phyloP scores from a whole-genome alignment of 2,888 invertebrate genomes.

The Dryocosmus kuriphilus region DNA sequence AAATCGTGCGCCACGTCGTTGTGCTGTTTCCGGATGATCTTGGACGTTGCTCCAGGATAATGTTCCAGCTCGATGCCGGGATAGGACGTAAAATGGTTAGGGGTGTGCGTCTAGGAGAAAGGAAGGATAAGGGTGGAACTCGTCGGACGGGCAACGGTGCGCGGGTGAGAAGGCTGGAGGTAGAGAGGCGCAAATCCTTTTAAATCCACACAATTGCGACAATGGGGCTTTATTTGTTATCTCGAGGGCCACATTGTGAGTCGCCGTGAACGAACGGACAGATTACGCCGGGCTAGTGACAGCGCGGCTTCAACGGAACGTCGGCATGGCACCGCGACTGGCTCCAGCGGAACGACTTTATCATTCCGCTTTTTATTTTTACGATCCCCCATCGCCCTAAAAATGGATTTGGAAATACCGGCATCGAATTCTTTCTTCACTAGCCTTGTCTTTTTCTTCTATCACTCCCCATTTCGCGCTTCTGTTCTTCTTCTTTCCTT shows the following conservation, averaged over 20 bases:
- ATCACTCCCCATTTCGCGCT: slow-evolving; percentile 50
- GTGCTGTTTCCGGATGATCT: slow-evolving; percentile 32
- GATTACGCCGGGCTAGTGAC: slow-evolving; percentile 77
- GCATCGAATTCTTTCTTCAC: slow-evolving; percentile 61
- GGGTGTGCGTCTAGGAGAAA: slow-evolving; percentile 49
- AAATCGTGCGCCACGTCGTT: slow-evolving; percentile 16
- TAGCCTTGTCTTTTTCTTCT: slow-evolving; percentile 58
- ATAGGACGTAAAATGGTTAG: slow-evolving; percentile 44
- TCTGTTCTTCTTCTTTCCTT: slow-evolving; percentile 42
- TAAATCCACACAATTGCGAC: slow-evolving; percentile 79
- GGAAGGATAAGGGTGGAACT: slow-evolving; percentile 31
- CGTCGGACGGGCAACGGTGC: slow-evolving; percentile 25
- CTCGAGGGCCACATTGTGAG: slow-evolving; percentile 78
- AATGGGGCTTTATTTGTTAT: slow-evolving; percentile 78
- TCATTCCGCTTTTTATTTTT: slow-evolving; percentile 75
- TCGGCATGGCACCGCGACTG: slow-evolving; percentile 57
- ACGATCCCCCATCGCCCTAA: slow-evolving; percentile 67
- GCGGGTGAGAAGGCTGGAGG: slow-evolving; percentile 42
- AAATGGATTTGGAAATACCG: slow-evolving; percentile 65
- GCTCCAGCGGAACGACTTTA: slow-evolving; percentile 72
- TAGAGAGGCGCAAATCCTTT: slow-evolving; percentile 73
- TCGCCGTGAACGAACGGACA: slow-evolving; percentile 77
- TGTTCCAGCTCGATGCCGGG: slow-evolving; percentile 38
- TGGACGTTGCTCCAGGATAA: slow-evolving; percentile 35
- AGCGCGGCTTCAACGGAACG: slow-evolving; percentile 74